phyloP scores from a whole-genome alignment of 2,113 vertebrate genomes.

The Meriones unguiculatus region DNA sequence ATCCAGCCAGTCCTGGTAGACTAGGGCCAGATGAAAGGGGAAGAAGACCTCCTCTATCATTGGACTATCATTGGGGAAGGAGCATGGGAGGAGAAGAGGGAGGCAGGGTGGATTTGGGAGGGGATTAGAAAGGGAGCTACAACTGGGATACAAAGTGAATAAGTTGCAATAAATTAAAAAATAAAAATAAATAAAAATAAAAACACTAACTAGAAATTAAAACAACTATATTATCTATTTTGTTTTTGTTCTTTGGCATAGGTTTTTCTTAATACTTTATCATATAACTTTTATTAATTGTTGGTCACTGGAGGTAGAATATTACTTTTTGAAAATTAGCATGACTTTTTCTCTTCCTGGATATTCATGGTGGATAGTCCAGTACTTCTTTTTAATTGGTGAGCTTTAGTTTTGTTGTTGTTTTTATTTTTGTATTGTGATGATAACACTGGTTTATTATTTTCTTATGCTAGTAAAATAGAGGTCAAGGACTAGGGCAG shows the following conservation, averaged over 20 bases:
- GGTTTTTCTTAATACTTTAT: not conserved
- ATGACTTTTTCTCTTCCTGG: not conserved
- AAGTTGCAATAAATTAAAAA: too few relatives aligned
- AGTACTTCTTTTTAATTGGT: not conserved
- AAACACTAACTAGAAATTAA: not conserved
- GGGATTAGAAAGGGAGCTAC: too few relatives aligned
- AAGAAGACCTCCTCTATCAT: too few relatives aligned
- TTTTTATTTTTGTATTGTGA: not conserved
- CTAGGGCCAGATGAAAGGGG: too few relatives aligned
- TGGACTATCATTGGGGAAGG: too few relatives aligned
- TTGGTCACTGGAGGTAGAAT: not conserved
- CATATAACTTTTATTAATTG: not conserved
- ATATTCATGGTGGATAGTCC: not conserved
- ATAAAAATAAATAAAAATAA: too few relatives aligned
- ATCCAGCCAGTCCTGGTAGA: too few relatives aligned
- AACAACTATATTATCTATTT: not conserved
- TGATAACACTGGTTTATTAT: not conserved
- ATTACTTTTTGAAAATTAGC: not conserved
- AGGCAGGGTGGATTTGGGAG: too few relatives aligned
- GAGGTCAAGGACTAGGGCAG: not conserved
- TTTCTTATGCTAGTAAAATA: not conserved
- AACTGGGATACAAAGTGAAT: too few relatives aligned
- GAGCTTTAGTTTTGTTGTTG: not conserved
- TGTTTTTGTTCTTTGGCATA: conserved; percentile 19
- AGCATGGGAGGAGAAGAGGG: too few relatives aligned